Percentiles rank a stretch among this genome's conserved stretches.
Evolutionary conservation across 2,888 invertebrate genomes (phyloP).

Genomic region (Tricholauxania praeusta): DNA sequence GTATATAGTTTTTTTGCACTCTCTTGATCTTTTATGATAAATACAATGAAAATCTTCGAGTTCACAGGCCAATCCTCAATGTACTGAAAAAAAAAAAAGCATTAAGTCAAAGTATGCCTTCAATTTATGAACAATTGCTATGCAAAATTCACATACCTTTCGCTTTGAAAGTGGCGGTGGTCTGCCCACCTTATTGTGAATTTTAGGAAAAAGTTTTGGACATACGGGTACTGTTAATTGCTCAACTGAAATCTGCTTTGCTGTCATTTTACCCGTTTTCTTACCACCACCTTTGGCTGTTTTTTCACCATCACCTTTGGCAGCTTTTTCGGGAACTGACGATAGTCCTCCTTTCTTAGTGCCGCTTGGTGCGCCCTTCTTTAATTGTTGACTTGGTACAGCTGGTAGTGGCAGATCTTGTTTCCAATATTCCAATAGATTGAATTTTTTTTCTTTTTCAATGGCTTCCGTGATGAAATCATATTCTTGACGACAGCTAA

Average conservation of each 20-base stretch:
- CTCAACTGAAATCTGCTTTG: neutral
- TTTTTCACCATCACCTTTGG: constrained; percentile 10
- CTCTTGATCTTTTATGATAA: constrained; percentile 40
- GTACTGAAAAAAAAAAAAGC: constrained; percentile 37
- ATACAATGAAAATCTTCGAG: constrained; percentile 52
- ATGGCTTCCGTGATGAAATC: constrained; percentile 33
- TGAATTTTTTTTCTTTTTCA: constrained; percentile 44
- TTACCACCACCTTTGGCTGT: constrained; percentile 8
- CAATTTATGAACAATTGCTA: neutral
- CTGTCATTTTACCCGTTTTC: neutral
- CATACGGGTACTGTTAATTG: constrained; percentile 4
- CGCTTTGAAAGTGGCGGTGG: constrained; percentile 46
- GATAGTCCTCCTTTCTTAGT: neutral
- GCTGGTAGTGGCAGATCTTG: neutral
- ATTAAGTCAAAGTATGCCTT: neutral
- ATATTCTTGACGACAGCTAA: constrained; percentile 41
- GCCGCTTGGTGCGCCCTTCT: neutral
- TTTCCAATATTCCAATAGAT: constrained; percentile 47
- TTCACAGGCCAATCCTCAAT: constrained; percentile 55
- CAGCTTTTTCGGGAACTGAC: neutral
- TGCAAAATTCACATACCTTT: constrained; percentile 45
- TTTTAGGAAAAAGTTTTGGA: constrained; percentile 42
- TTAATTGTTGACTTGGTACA: neutral
- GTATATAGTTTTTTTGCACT: constrained; percentile 47
- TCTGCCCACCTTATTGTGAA: constrained; percentile 53